Base-by-base conservation (phyloP, 2,888 invertebrate genomes). In the Leucophenga montana region DNA sequence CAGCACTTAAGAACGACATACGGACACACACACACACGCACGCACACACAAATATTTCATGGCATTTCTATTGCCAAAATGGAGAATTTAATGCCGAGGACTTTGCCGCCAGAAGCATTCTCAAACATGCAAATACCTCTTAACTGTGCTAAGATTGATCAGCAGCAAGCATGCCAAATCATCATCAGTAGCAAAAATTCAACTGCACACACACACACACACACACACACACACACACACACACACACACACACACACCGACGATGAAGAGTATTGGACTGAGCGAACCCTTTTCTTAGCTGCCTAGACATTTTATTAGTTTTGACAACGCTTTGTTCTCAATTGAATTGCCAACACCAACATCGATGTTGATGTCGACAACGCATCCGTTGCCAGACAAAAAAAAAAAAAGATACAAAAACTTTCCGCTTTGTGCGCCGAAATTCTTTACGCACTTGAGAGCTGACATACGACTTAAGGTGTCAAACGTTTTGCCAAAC, bases 261-360 rank as follows among this genome's bases (percentile, higher is more conserved):
- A 39, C 4, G 11, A 39, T 1, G 11, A 3, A 1, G 39, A 5
- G 11, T 39, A 8, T 39, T 39, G 39, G 27, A 27, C 27, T 39
- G 39, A 8, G 27, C 27, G 39, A 39, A 39, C 39, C 39, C 39
- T 39, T 39, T 39, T 62, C 59, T 27, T 57, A 64, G 31, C 69
- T 66, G 66, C 59, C 66, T 67, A 76, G 74, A 79, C 84, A 80
- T 84, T 81, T 82, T 84, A 82, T 82, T 84, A 82, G 81, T 82
- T 82, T 79, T 82, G 81, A 84, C 81, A 82, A 79, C 79, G 78
- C 82, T 81, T 83, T 81, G 80, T 83, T 50, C 18, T 50, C 16
- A 50, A 50, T 50, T 50, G 50, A 50, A 18, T 50, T 50, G 50
- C 50, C 8, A n/a, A 18, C 50, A 13, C 18, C 16, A 50, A n/a